Evolutionary conservation across 1,140 invertebrate genomes (phyloP).

Genomic region (Trichogramma pretiosum): DNA sequence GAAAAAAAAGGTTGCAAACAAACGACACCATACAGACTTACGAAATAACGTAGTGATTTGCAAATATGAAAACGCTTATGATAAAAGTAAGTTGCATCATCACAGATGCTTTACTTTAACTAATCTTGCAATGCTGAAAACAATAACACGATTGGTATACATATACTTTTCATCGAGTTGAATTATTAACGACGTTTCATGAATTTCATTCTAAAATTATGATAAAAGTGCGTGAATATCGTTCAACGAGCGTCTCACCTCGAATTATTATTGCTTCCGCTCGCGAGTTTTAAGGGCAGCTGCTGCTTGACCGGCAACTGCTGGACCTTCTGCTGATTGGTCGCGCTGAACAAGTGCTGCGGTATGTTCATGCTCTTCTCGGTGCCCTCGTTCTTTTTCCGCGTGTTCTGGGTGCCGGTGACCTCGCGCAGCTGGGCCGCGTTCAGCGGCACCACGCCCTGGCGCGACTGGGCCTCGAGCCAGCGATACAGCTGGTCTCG

Average conservation of each 20-base stretch:
- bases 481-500: slow-evolving; percentile 76
- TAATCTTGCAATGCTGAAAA: slow-evolving; percentile 11
- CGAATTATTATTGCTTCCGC: slow-evolving; percentile 45
- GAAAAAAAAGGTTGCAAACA: not conserved
- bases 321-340: slow-evolving; percentile 70
- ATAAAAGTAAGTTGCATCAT: not conserved
- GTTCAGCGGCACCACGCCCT: slow-evolving; percentile 47
- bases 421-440: not conserved
- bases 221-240: too few species aligned
- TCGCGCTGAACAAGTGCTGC: slow-evolving; percentile 68
- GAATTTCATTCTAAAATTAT: too few species aligned
- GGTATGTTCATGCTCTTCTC: slow-evolving; percentile 48
- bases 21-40: not conserved
- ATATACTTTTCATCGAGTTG: too few species aligned
- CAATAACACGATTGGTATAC: slow-evolving; percentile 3
- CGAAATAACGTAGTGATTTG: not conserved
- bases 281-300: slow-evolving; percentile 70
- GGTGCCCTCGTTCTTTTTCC: slow-evolving; percentile 30
- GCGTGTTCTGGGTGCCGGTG: slow-evolving; percentile 8
- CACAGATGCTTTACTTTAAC: slow-evolving; percentile 7
- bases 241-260: slow-evolving; percentile 27
- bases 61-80: slow-evolving; percentile 1
- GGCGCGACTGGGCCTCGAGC: slow-evolving; percentile 57
- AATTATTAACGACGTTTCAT: too few species aligned
- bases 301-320: slow-evolving; percentile 67